Evolutionary conservation across 1,140 invertebrate genomes (phyloP).

Genomic region (Drosophila eugracilis): DNA sequence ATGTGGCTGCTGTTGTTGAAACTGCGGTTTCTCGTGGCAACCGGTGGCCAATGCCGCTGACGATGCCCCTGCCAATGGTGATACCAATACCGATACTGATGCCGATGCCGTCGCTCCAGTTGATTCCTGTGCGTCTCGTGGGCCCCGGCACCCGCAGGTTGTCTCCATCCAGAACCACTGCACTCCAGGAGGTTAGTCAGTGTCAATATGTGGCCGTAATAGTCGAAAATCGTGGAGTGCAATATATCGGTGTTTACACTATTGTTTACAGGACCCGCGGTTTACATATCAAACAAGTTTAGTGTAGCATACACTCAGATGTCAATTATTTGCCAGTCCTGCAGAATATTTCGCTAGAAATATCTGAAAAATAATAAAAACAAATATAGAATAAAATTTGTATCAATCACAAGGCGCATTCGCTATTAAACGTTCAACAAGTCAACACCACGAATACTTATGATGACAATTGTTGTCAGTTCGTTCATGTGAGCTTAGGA

Average conservation of each 20-base stretch:
- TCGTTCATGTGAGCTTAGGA: conserved; percentile 3
- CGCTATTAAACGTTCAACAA: conserved; percentile 31
- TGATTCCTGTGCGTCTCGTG: conserved; percentile 37
- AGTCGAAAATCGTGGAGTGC: conserved; percentile 12
- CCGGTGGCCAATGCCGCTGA: conserved; percentile 20
- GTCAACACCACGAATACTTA: conserved; percentile 1
- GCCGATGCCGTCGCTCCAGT: conserved; percentile 26
- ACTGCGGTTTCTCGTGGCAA: conserved; percentile 52
- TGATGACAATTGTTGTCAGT: conserved; percentile 7
- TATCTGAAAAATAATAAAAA: conserved; percentile 11
- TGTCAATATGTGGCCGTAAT: conserved; percentile 19
- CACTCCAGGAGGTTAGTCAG: conserved; percentile 15
- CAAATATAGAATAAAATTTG: conserved; percentile 1
- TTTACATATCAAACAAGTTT: conserved; percentile 41
- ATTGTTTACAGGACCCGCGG: conserved; percentile 41
- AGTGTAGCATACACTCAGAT: conserved; percentile 18
- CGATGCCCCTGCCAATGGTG: conserved; percentile 7
- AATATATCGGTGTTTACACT: conserved; percentile 47
- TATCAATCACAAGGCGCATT: conserved; percentile 33
- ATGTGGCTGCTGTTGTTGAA: conserved; percentile 35
- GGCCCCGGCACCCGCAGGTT: conserved; percentile 37
- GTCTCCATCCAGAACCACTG: conserved; percentile 64
- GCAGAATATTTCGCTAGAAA: conserved; percentile 28
- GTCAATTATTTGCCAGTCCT: conserved; percentile 31
- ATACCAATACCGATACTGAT: not conserved